Percentiles rank a stretch among this genome's conserved stretches.
Conservation (phyloP, 2,888 invertebrate species). For the Clusia tigrina region DNA sequence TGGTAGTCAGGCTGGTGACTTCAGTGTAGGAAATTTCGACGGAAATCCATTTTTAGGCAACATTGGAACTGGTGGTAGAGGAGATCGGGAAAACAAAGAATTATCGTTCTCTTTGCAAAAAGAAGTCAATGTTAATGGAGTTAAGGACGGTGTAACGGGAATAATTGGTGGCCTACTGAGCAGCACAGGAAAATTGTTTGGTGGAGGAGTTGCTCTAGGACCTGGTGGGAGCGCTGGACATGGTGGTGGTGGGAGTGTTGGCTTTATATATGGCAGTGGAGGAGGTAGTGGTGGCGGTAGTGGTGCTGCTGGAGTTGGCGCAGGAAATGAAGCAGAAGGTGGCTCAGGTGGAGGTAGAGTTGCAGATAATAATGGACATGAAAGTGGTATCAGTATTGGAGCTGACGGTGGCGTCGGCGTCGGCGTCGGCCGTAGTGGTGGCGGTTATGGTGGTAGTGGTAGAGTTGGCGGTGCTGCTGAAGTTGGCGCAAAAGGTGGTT, state of each 20-base stretch:
- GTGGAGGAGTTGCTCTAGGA: constrained; percentile 17
- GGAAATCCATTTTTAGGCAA: constrained; percentile 28
- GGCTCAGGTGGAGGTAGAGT: too few relatives aligned
- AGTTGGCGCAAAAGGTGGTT: too few relatives aligned
- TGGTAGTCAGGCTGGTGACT: constrained; percentile 7
- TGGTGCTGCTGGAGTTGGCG: constrained; percentile 68
- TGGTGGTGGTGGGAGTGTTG: constrained; percentile 29
- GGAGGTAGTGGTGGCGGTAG: constrained; percentile 62
- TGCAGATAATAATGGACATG: constrained; percentile 19
- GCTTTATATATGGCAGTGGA: constrained; percentile 61
- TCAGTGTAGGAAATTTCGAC: constrained; percentile 20
- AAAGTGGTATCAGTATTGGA: neutral
- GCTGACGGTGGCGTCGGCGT: neutral
- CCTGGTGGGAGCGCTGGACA: constrained; percentile 25
- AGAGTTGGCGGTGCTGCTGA: too few relatives aligned
- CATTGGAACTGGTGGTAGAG: too few relatives aligned
- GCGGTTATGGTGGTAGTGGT: too few relatives aligned
- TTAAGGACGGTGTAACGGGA: constrained; percentile 15
- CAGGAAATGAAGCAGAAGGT: constrained; percentile 77
- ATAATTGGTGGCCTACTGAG: constrained; percentile 29
- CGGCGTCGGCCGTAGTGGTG: too few relatives aligned
- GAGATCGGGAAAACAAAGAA: constrained; percentile 20
- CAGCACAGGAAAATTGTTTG: constrained; percentile 15
- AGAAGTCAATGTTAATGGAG: constrained; percentile 20
- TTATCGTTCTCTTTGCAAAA: constrained; percentile 22